Conservation (phyloP, 2,113 vertebrate species). For the Scytalopus superciliaris region DNA sequence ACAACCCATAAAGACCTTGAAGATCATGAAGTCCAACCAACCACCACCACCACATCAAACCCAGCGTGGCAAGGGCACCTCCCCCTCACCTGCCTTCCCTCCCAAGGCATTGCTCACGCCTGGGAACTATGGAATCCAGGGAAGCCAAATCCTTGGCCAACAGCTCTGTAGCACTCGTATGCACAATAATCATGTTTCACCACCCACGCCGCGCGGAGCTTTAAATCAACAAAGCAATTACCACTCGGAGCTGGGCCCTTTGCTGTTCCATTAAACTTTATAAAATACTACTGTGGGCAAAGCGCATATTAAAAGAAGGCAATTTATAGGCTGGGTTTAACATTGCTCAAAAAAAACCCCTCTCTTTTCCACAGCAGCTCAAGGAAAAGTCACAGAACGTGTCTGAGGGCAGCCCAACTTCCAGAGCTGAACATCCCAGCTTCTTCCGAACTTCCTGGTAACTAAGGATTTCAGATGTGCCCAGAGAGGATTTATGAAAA, state of each 20-base stretch:
- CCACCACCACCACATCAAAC: background rate
- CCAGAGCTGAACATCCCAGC: background rate
- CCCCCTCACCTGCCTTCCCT: background rate
- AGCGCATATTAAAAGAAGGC: conserved; percentile 69
- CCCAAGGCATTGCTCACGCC: background rate
- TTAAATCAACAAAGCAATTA: conserved; percentile 80
- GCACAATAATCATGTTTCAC: conserved; percentile 66
- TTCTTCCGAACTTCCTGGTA: background rate
- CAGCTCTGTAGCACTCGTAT: conserved; percentile 34
- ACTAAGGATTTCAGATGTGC: fast-evolving
- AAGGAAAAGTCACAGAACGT: background rate
- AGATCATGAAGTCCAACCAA: background rate
- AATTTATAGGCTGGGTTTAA: conserved; percentile 56
- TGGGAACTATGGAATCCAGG: background rate
- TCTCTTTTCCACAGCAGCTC: background rate
- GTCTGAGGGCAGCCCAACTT: background rate
- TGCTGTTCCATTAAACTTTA: conserved; percentile 75
- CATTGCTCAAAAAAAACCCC: background rate
- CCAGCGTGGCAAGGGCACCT: background rate
- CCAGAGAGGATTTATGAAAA: background rate
- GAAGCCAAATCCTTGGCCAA: conserved; percentile 56
- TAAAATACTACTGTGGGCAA: conserved; percentile 71
- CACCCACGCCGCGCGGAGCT: background rate
- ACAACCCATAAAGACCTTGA: background rate
- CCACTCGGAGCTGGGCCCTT: conserved; percentile 63